Base-by-base conservation (phyloP, 2,888 invertebrate genomes). In the Rhamphomyia laevipes region DNA sequence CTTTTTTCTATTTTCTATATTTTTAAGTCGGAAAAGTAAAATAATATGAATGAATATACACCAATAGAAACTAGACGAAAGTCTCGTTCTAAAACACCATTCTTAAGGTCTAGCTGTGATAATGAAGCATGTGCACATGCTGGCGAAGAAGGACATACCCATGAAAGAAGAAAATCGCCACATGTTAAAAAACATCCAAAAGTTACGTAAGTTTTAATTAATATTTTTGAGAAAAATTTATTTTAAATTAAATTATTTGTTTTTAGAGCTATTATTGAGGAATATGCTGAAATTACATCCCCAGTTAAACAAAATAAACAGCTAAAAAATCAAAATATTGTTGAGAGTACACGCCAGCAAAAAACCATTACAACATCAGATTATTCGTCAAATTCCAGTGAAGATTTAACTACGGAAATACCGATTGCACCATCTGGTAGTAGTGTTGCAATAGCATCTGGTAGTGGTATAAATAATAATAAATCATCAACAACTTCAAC, bases 21-120 rank as follows among this genome's bases (percentile, higher is more conserved):
- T n/a, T n/a, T n/a, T n/a, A n/a, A n/a, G n/a, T n/a, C 9, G 9
- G 23, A 27, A 6, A 50, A 49, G 16, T 17, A 42, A 17, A 16
- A 16, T 38, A 16, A 49, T 31, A 65, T 65, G 67, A 65, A 61
- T 53, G 64, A 62, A 30, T 62, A 35, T 35, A 15, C 63, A 53
- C 61, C 61, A 49, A 70, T 72, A 58, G 77, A 77, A 69, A 75
- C 81, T 64, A 72, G 82, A 68, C 78, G 80, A 67, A 77, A 82
- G 71, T 82, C 82, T 59, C 77, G 82, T 58, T 83, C 83, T 35
- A 80, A 77, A 63, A 82, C 83, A 60, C 82, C 83, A 55, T 80
- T 80, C 62, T 65, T 77, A 57, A 72, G 75, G 55, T 77, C 77
- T 49, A 74, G 70, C 59, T 74, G 77, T 59, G 78, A 80, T 63